Conservation (phyloP, 2,113 vertebrate genomes). For the Asarcornis scutulata region DNA sequence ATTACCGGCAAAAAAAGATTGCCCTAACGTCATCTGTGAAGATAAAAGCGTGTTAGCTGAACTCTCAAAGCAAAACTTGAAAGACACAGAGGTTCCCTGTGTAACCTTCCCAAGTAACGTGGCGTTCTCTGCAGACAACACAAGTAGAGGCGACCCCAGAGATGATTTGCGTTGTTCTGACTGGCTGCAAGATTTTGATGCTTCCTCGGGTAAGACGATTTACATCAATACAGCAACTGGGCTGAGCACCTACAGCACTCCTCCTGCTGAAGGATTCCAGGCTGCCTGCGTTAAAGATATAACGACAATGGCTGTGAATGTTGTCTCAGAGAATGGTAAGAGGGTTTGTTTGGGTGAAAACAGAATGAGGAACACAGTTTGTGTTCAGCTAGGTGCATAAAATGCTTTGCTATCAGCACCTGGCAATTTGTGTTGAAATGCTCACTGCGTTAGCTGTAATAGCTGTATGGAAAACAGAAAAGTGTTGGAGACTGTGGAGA, state of each 20-base stretch:
- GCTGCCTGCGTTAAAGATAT: slow-evolving; percentile 85
- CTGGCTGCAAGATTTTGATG: slow-evolving; percentile 89
- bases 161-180: slow-evolving; percentile 24
- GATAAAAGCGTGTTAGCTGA: background rate
- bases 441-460: background rate
- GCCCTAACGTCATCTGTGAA: background rate
- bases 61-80: slow-evolving; percentile 28
- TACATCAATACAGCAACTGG: slow-evolving; percentile 91
- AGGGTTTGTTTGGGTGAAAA: background rate
- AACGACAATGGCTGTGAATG: slow-evolving; percentile 88
- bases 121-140: background rate
- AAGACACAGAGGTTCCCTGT: background rate
- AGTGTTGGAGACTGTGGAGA: background rate
- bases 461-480: background rate
- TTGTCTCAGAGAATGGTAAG: slow-evolving; percentile 87
- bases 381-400: background rate
- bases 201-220: slow-evolving; percentile 80
- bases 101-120: background rate
- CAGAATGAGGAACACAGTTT: background rate
- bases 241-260: slow-evolving; percentile 86
- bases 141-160: background rate
- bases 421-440: background rate
- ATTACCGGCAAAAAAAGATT: background rate
- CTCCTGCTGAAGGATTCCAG: slow-evolving; percentile 63
- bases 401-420: background rate